Conservation (phyloP, 2,113 vertebrate species). For the Copsychus sechellarum region DNA sequence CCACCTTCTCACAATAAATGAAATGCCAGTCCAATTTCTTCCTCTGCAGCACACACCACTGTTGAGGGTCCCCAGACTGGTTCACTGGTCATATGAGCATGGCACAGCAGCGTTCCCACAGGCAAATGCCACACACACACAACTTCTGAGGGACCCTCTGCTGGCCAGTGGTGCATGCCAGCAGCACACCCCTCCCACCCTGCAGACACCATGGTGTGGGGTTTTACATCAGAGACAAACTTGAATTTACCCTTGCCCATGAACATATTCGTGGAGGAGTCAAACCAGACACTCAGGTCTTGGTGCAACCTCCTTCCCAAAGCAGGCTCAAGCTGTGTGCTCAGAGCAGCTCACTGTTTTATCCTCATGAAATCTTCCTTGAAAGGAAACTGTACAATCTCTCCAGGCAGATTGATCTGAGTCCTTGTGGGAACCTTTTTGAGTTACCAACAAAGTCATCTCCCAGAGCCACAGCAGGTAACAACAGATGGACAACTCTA, state of each 20-base stretch:
- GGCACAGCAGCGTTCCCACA: not conserved
- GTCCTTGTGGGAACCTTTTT: not conserved
- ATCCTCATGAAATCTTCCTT: not conserved
- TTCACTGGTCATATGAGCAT: not conserved
- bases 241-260: not conserved
- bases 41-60: not conserved
- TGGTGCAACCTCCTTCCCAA: not conserved
- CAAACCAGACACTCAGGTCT: not conserved
- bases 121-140: not conserved
- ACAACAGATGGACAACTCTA: not conserved
- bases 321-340: not conserved
- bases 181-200: not conserved
- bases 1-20: not conserved
- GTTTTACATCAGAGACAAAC: not conserved
- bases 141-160: not conserved
- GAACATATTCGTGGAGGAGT: not conserved
- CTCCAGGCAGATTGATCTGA: not conserved
- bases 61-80: rapidly evolving
- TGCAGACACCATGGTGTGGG: rapidly evolving
- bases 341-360: not conserved
- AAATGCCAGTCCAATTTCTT: not conserved
- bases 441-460: not conserved
- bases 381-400: not conserved
- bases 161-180: not conserved
- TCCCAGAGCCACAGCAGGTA: not conserved